Base-by-base conservation (phyloP, 1,140 invertebrate species). In the Papilio helenus region DNA sequence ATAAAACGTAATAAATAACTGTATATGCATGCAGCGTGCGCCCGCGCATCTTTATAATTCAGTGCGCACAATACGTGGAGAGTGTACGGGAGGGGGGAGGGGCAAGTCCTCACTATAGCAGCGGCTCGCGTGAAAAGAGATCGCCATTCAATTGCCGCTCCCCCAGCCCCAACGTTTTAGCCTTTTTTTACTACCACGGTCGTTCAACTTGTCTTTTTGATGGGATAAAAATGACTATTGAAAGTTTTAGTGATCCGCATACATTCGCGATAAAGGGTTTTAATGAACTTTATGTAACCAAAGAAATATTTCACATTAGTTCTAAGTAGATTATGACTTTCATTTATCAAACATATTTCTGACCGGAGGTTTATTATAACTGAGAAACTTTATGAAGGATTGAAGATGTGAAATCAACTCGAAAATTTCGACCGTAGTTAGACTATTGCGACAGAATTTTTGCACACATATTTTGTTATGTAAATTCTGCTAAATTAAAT, bases 161-260 rank as follows among this genome's bases (percentile, higher is more conserved):
- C 78, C 83, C 83, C 74, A 68, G 61, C 65, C 68, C 51, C 51
- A 65, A 39, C 58, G 46, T 76, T 83, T 87, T 82, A 84, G 83
- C 79, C 85, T 84, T 86, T 87, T 88, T 85, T 80, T 76, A 79
- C 44, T 79, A 79, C 72, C 78, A 79, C 86, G 89, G 89, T 90
- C 89, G 84, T 90, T 90, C 89, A 90, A 90, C 89, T 86, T 88
- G 87, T 85, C 84, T 81, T 83, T 89, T 87, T 83, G 84, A 88
- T 83, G 85, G 82, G 83, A 85, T 87, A 79, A 80, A 84, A 84
- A 81, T 81, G 80, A 82, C 61, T 79, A 78, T 34, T 49, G 81
- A 80, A 58, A 76, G 49, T 55, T 55, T 76, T 76, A 58, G 49
- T 2, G 73, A n/a, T 55, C 73, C 49, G 26, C 16, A 39, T 5